Conservation (phyloP, 92 coral and sea anemone genomes). For the Ricordea florida region DNA sequence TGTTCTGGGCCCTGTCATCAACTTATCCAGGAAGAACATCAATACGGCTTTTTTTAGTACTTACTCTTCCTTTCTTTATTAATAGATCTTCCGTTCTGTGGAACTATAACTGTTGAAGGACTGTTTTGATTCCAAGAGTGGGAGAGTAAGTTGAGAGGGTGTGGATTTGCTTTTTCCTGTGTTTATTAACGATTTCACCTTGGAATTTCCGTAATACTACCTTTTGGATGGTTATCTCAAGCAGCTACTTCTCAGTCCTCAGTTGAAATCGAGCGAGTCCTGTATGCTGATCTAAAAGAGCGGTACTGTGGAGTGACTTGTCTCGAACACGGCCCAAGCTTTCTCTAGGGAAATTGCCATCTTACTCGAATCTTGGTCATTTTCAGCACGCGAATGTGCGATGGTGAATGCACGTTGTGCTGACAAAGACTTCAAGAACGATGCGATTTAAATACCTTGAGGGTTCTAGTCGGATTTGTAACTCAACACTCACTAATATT, state of each 20-base stretch:
- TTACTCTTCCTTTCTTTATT: too few relatives aligned
- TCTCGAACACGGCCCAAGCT: too few relatives aligned
- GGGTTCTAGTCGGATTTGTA: constrained; percentile 9
- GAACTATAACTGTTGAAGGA: background rate
- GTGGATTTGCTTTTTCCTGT: constrained; percentile 3
- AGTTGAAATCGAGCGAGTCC: background rate
- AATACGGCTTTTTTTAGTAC: too few relatives aligned
- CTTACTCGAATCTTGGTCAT: too few relatives aligned
- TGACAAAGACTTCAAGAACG: background rate
- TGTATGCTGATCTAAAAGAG: background rate
- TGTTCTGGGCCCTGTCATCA: too few relatives aligned
- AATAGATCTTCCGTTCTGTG: too few relatives aligned
- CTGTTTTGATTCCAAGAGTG: background rate
- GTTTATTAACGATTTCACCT: background rate
- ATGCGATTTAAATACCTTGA: background rate
- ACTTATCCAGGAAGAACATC: too few relatives aligned
- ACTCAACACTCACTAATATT: constrained; percentile 20
- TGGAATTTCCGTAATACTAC: constrained; percentile 40
- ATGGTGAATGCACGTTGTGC: background rate
- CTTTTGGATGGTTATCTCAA: background rate
- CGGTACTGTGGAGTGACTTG: background rate
- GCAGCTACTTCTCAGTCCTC: background rate
- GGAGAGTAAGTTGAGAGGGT: background rate
- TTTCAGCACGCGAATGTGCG: background rate
- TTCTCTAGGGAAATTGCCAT: too few relatives aligned